Evolutionary conservation across 2,797 vertebrate species (phyloP).

Genomic region (Columba guinea): DNA sequence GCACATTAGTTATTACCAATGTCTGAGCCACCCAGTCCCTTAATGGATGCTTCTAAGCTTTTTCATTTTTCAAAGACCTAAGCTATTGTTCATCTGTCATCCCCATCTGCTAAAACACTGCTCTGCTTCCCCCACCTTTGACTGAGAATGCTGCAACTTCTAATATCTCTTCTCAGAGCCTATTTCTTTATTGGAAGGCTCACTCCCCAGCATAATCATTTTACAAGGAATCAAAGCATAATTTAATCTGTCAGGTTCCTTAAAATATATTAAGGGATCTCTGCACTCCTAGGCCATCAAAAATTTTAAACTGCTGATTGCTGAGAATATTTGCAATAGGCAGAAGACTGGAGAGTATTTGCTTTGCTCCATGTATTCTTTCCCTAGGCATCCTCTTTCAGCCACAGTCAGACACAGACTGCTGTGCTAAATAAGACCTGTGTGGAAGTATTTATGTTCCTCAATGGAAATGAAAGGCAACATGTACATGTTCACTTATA

Average conservation of each 20-base stretch:
- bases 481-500: neutral
- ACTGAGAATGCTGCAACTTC: neutral
- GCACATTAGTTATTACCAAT: neutral
- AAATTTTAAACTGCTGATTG: neutral
- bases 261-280: neutral
- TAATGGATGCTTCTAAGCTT: neutral
- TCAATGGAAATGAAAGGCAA: neutral
- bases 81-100: neutral
- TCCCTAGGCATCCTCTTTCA: neutral
- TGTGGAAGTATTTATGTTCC: neutral
- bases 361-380: neutral
- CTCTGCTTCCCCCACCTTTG: neutral
- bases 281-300: neutral
- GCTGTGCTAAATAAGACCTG: neutral
- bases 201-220: neutral
- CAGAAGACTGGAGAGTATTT: neutral
- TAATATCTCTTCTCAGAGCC: neutral
- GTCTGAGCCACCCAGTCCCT: neutral
- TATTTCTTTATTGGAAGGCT: constrained; percentile 4
- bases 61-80: neutral
- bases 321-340: neutral
- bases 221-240: neutral
- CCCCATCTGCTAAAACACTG: neutral
- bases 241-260: neutral
- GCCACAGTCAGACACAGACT: neutral